These are phyloP conservation scores for Drosophila busckii DNA, from an alignment of 1,140 invertebrate species.

Conservation along the genomic window DNA sequence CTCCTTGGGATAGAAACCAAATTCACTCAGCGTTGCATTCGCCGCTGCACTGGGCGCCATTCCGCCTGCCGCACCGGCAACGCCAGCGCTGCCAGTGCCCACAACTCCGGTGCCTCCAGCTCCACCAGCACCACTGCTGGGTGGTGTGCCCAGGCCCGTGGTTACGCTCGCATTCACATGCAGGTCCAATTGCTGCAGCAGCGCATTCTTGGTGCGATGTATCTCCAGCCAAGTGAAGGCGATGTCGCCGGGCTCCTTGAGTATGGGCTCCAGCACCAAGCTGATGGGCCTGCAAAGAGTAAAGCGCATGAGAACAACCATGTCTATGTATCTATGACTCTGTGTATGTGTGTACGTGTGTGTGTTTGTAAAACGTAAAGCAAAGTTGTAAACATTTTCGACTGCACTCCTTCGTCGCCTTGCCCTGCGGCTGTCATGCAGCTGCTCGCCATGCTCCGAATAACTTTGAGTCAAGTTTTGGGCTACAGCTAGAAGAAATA, in stretches of 20 bases:
- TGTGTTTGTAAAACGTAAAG: constrained; percentile 1
- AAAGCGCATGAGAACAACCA: neutral
- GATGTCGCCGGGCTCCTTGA: constrained; percentile 84
- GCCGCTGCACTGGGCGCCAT: constrained; percentile 42
- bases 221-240: constrained; percentile 87
- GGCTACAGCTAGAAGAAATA: constrained; percentile 6
- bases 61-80: constrained; percentile 35
- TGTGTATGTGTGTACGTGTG: no score
- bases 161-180: constrained; percentile 79
- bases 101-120: constrained; percentile 32
- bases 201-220: constrained; percentile 82
- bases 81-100: constrained; percentile 41
- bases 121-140: constrained; percentile 11
- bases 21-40: constrained; percentile 81
- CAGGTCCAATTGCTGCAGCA: constrained; percentile 82
- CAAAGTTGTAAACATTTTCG: constrained; percentile 45
- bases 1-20: constrained; percentile 78
- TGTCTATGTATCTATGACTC: no score
- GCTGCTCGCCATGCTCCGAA: constrained; percentile 41
- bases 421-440: constrained; percentile 18
- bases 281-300: constrained; percentile 77
- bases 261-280: constrained; percentile 86
- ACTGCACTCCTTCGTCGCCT: neutral
- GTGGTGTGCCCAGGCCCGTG: constrained; percentile 47
- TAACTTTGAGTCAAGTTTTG: constrained; percentile 45